A percentile compares a stretch with the other conserved stretches of the same genome.
These are phyloP conservation scores for Atta texana DNA, from an alignment of 1,140 invertebrate genomes.

Conservation along the genomic window DNA sequence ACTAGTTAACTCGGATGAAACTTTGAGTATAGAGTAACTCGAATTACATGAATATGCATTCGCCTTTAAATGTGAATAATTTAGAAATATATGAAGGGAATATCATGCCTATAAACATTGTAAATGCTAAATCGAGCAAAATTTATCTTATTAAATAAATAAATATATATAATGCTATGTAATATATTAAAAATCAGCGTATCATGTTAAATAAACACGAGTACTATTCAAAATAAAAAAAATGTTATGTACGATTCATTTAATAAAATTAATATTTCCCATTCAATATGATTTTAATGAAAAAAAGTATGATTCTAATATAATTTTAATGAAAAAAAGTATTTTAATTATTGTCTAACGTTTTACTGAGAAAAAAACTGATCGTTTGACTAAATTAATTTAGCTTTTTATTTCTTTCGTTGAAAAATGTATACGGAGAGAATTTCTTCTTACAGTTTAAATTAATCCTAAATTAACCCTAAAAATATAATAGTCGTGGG, in stretches of 20 bases:
- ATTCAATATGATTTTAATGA: not conserved
- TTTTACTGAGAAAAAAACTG: too few relatives aligned
- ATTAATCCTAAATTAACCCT: too few relatives aligned
- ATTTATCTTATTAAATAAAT: not conserved
- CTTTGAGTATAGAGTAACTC: constrained; percentile 17
- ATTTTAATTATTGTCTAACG: not conserved
- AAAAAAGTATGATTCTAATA: not conserved
- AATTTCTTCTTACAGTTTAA: too few relatives aligned
- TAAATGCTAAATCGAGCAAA: not conserved
- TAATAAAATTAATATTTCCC: not conserved
- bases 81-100: not conserved
- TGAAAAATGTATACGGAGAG: too few relatives aligned
- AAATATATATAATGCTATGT: not conserved
- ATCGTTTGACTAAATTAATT: too few relatives aligned
- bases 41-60: constrained; percentile 33
- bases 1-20: constrained; percentile 57
- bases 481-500: too few relatives aligned
- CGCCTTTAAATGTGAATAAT: constrained; percentile 2
- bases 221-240: not conserved
- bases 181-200: not conserved
- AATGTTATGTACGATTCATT: not conserved
- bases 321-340: too few relatives aligned
- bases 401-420: too few relatives aligned
- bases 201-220: not conserved
- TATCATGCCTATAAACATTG: not conserved